A percentile compares a stretch with the other conserved stretches of the same genome.
phyloP scores from a whole-genome alignment of 2,888 invertebrate species.

The Idaea aversata region DNA sequence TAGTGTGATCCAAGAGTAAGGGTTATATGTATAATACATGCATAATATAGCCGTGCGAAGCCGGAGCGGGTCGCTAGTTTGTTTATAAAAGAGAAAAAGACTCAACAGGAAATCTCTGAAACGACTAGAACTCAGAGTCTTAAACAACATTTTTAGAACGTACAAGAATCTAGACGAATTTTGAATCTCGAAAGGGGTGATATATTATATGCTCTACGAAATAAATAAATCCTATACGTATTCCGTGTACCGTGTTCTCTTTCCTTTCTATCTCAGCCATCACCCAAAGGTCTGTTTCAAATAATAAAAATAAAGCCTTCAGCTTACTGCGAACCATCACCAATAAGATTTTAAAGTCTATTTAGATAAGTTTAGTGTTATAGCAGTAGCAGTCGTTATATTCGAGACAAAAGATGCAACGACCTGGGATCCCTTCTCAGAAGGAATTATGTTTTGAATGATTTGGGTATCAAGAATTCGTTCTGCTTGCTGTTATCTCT shows the following conservation, averaged over 20 bases:
- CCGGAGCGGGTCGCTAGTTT: too few relatives aligned
- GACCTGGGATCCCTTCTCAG: slow-evolving; percentile 26
- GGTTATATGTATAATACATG: too few relatives aligned
- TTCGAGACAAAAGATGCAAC: slow-evolving; percentile 40
- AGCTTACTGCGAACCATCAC: slow-evolving; percentile 29
- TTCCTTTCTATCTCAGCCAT: slow-evolving; percentile 18
- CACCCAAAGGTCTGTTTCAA: slow-evolving; percentile 28
- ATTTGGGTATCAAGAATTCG: background rate
- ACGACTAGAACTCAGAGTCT: too few relatives aligned
- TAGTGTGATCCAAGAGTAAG: too few relatives aligned
- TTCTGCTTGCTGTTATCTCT: slow-evolving; percentile 12
- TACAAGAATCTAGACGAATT: too few relatives aligned
- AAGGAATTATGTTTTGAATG: slow-evolving; percentile 21
- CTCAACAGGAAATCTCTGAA: too few relatives aligned
- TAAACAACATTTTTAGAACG: too few relatives aligned
- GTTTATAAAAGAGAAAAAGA: too few relatives aligned
- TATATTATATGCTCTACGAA: too few relatives aligned
- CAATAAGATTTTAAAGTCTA: slow-evolving; percentile 54
- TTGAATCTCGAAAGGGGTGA: background rate
- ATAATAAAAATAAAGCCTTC: slow-evolving; percentile 25
- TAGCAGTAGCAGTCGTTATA: slow-evolving; percentile 29
- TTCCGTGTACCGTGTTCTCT: background rate
- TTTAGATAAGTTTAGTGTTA: slow-evolving; percentile 43
- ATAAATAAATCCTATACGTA: too few relatives aligned
- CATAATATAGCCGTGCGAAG: too few relatives aligned